Evolutionary conservation across 2,113 vertebrate species (phyloP).

Genomic region (Podarcis raffonei): DNA sequence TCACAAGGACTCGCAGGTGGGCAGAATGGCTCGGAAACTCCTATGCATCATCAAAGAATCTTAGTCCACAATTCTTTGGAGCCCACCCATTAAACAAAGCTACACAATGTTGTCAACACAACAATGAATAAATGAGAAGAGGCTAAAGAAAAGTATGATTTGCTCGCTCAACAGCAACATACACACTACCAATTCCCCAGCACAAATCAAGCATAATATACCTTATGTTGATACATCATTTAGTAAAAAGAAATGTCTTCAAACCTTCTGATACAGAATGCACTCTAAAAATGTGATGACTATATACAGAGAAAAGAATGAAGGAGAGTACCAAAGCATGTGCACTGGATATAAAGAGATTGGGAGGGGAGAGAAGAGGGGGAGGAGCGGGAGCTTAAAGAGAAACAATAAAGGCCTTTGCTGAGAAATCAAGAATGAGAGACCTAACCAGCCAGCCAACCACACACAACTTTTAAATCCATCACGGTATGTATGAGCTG

Average conservation of each 20-base stretch:
- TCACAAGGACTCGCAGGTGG: not conserved
- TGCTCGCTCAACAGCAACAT: conserved; percentile 13
- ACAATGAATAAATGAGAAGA: not conserved
- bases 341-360: conserved; percentile 24
- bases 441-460: conserved; percentile 38
- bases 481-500: conserved; percentile 25
- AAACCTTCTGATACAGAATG: conserved; percentile 41
- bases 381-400: conserved; percentile 34
- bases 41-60: not conserved
- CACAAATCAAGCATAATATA: conserved; percentile 35
- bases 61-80: not conserved
- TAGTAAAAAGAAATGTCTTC: conserved; percentile 26
- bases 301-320: conserved; percentile 17
- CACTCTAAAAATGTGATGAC: not conserved
- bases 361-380: not conserved
- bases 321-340: not conserved
- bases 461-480: conserved; percentile 40
- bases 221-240: conserved; percentile 19
- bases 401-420: conserved; percentile 42
- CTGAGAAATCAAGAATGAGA: conserved; percentile 33
- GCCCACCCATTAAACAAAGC: not conserved
- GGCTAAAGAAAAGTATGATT: not conserved
- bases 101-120: not conserved
- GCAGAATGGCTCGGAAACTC: not conserved
- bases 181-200: conserved; percentile 32